Evolutionary conservation across 2,797 vertebrate genomes (phyloP), one percentile per base, ranked within the genome.

Genomic region (Catharus ustulatus): DNA sequence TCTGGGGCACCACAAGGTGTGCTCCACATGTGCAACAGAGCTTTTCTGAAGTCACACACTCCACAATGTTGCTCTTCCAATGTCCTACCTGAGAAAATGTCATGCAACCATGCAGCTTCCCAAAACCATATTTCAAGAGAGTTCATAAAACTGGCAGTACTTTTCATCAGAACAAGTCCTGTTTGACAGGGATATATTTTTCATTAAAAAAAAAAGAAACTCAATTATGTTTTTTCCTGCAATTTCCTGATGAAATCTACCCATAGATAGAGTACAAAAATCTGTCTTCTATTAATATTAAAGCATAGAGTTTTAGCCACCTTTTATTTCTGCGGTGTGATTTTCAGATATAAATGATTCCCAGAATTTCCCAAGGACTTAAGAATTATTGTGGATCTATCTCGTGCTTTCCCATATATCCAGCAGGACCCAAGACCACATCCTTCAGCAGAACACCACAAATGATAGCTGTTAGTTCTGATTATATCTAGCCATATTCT

Each of bases 191-290:
- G 2, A 7, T 8, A 2, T 10, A 21, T 40, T 78, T 72, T 34
- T 23, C 5, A 22, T 2, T 2, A 2, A 5, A 6, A 36, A 26
- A 62, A 40, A 38, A 27, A 6, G 18, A 30, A 27, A 34, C 17
- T 3, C 5, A 19, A 15, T 20, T 58, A 20, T 19, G 8, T 0
- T 1, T 23, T 59, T 34, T 20, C 15, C 38, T 78, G 8, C 7
- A 62, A 42, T 29, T 46, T 79, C 7, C 23, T 26, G 7, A 20
- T 19, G 13, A 80, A 86, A 34, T 66, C 11, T 62, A 45, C 4
- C 2, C 16, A 14, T 21, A 55, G 30, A 29, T 4, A 80, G 3
- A 81, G 9, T 51, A 19, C 64, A 46, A 68, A 62, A 87, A 29
- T 27, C 7, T 73, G 24, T 22, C 30, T 74, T 36, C 4, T 45